These are phyloP conservation scores for Fabriciana adippe DNA, from an alignment of 2,888 invertebrate species.

Conservation along the genomic window DNA sequence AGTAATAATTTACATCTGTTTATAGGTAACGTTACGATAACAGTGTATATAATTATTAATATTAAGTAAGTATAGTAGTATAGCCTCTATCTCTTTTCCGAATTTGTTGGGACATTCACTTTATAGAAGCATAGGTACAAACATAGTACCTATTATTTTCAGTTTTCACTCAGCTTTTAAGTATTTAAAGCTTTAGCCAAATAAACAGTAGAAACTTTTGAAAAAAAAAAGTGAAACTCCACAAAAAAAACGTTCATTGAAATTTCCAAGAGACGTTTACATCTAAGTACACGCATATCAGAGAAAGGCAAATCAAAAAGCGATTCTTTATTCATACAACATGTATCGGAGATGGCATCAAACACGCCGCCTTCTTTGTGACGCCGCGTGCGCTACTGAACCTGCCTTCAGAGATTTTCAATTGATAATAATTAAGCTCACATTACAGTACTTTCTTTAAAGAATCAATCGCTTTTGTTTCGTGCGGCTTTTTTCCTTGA, in stretches of 20 bases:
- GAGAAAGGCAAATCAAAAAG: constrained; percentile 49
- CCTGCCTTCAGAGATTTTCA: constrained; percentile 69
- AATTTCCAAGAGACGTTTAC: constrained; percentile 5
- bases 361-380: constrained; percentile 36
- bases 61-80: no score
- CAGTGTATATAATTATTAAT: no score
- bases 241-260: neutral
- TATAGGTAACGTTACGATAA: no score
- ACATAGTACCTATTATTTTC: no score
- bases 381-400: constrained; percentile 35
- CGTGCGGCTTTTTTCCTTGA: constrained; percentile 5
- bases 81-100: no score
- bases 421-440: constrained; percentile 76
- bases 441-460: constrained; percentile 62
- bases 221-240: neutral
- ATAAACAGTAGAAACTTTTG: no score
- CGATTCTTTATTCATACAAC: constrained; percentile 51
- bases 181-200: no score
- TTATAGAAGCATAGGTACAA: no score
- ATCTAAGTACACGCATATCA: constrained; percentile 1
- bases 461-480: constrained; percentile 32
- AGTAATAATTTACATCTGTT: no score
- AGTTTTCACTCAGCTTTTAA: no score
- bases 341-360: constrained; percentile 35
- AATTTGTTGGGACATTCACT: no score